Percentiles rank a stretch among this genome's conserved stretches.
phyloP scores from a whole-genome alignment of 2,888 invertebrate species.

The Ichneumon xanthorius region DNA sequence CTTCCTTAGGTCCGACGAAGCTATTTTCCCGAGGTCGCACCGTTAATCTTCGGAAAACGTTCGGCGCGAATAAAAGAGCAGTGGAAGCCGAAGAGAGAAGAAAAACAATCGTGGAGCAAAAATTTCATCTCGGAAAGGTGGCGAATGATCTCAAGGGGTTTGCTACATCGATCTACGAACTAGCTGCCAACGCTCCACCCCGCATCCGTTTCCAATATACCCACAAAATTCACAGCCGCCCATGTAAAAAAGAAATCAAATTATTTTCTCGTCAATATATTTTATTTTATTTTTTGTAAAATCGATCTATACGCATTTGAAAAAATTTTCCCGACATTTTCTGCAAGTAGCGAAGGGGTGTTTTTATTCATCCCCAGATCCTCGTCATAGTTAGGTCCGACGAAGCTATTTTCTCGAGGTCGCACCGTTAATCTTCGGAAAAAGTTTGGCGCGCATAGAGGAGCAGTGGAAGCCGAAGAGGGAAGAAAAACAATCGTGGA shows the following conservation, averaged over 20 bases:
- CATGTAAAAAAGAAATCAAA: neutral
- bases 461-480: conserved; percentile 1
- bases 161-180: conserved; percentile 4
- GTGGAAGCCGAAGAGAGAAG: too few species aligned
- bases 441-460: conserved; percentile 33
- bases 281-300: too few species aligned
- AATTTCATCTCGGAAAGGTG: conserved; percentile 45
- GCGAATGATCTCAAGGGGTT: conserved; percentile 46
- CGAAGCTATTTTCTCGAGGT: conserved; percentile 51
- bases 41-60: too few species aligned
- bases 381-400: conserved; percentile 36
- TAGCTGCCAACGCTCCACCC: neutral
- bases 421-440: conserved; percentile 64
- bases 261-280: neutral
- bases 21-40: too few species aligned
- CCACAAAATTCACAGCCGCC: neutral
- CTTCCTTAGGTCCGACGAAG: too few species aligned
- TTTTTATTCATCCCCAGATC: neutral
- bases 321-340: too few species aligned
- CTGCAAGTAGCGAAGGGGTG: too few species aligned
- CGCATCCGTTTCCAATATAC: neutral
- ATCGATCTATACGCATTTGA: too few species aligned
- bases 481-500: too few species aligned
- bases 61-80: too few species aligned
- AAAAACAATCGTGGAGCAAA: too few species aligned